Percentiles rank a stretch among this genome's conserved stretches.
phyloP scores from a whole-genome alignment of 2,113 vertebrate genomes.

The Calidris pygmaea region DNA sequence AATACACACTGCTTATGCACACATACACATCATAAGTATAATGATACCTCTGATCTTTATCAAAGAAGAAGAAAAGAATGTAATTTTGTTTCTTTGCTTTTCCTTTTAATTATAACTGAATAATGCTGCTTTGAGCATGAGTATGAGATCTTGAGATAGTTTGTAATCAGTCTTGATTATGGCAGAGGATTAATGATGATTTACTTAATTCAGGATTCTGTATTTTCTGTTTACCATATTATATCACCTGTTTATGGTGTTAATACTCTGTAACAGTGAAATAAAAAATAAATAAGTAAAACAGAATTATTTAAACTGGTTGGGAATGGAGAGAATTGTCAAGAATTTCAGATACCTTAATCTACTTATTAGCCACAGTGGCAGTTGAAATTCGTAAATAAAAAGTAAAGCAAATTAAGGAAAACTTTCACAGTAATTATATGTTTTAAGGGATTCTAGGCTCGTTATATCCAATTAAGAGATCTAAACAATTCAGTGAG shows the following conservation, averaged over 20 bases:
- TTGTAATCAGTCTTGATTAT: not conserved
- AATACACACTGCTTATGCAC: not conserved
- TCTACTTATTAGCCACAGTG: not conserved
- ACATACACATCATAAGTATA: not conserved
- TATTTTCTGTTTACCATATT: not conserved
- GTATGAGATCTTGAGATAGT: not conserved
- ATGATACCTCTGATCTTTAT: not conserved
- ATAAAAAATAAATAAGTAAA: not conserved
- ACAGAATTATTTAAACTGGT: not conserved
- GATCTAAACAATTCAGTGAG: not conserved
- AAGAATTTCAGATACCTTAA: not conserved
- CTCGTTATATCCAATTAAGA: not conserved
- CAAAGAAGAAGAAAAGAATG: not conserved
- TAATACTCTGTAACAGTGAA: not conserved
- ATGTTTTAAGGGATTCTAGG: not conserved
- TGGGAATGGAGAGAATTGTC: conserved; percentile 11
- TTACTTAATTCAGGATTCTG: not conserved
- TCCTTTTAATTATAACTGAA: not conserved
- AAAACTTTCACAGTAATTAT: not conserved
- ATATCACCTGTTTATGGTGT: not conserved
- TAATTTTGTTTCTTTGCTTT: not conserved
- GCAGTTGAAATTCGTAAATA: not conserved
- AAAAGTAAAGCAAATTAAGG: not conserved
- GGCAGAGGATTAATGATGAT: not conserved
- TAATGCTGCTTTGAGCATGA: not conserved